phyloP scores from a whole-genome alignment of 2,797 vertebrate species.

The Pseudochirops corinnae region DNA sequence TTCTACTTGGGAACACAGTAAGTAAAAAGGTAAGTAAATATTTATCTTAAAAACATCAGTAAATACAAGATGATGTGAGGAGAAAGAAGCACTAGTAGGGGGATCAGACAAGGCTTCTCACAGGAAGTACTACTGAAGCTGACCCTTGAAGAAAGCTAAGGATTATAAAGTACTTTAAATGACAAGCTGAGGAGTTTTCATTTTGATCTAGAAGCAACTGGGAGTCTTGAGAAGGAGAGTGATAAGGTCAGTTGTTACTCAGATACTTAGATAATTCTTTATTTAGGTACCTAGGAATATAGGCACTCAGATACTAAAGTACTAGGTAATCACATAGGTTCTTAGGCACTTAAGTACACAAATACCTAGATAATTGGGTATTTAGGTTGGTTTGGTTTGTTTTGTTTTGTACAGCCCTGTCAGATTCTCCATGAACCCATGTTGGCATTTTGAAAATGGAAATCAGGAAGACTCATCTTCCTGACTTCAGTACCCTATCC shows the following conservation, averaged over 20 bases:
- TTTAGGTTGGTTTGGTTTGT: neutral
- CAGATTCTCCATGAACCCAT: neutral
- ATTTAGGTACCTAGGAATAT: neutral
- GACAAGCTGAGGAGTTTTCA: neutral
- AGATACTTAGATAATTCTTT: neutral
- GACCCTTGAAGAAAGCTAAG: neutral
- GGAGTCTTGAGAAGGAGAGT: neutral
- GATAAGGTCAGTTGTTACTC: neutral
- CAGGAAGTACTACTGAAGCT: neutral
- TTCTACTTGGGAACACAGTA: neutral
- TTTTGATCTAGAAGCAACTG: neutral
- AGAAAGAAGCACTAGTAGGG: neutral
- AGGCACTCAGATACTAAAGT: neutral
- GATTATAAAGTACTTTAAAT: neutral
- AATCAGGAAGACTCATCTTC: neutral
- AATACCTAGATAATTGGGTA: neutral
- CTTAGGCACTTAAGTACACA: neutral
- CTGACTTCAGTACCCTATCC: neutral
- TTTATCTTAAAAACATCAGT: constrained; percentile 44
- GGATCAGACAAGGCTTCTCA: neutral
- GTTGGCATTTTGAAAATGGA: neutral
- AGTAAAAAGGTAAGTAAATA: constrained; percentile 61
- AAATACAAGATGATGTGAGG: neutral
- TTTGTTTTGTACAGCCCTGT: too few relatives aligned
- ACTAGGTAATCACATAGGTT: too few relatives aligned